Evolutionary conservation across 2,113 vertebrate genomes (phyloP).

Genomic region (Podiceps cristatus): DNA sequence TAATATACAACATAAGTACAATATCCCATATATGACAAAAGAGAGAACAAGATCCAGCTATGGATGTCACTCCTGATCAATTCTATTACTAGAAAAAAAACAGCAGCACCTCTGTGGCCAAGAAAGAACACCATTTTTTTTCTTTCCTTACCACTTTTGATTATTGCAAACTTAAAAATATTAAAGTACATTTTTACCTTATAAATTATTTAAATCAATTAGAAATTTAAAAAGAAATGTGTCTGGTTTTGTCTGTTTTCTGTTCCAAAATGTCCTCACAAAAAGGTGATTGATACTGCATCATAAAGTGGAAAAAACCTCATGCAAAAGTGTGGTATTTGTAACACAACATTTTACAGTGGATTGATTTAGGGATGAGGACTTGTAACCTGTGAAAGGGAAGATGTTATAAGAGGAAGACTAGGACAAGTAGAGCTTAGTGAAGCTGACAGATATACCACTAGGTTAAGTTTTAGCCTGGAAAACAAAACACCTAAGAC

Average conservation of each 20-base stretch:
- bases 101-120: fast-evolving
- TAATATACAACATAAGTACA: neutral
- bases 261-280: neutral
- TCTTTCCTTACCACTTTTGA: neutral
- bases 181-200: neutral
- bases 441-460: neutral
- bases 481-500: neutral
- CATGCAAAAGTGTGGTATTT: neutral
- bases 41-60: neutral
- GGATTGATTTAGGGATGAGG: neutral
- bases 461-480: neutral
- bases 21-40: neutral
- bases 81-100: neutral
- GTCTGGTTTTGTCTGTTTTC: neutral
- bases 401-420: neutral
- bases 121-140: neutral
- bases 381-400: neutral
- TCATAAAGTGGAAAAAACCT: neutral
- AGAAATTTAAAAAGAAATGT: neutral
- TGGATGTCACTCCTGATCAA: neutral
- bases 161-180: neutral
- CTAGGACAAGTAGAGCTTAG: neutral
- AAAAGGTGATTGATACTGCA: neutral
- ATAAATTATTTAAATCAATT: neutral
- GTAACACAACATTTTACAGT: neutral